These are phyloP conservation scores for Baccha elongata DNA, from an alignment of 2,888 invertebrate species.

Conservation along the genomic window DNA sequence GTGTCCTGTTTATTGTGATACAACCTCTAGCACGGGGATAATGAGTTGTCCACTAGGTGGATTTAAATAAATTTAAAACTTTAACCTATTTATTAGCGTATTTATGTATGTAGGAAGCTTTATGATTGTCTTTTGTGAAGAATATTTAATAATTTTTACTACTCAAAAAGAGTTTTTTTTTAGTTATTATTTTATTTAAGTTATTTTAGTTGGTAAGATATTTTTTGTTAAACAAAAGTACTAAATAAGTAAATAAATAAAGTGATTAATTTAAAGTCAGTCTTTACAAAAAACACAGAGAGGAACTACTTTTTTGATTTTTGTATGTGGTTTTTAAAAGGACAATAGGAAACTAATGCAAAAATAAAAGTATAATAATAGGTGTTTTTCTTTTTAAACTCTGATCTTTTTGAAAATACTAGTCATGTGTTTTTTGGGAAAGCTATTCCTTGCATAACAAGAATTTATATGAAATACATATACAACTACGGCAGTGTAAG, in stretches of 20 bases:
- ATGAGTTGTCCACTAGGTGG: constrained; percentile 75
- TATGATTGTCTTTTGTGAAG: constrained; percentile 68
- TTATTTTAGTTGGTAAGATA: constrained; percentile 13
- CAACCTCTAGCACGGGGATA: constrained; percentile 48
- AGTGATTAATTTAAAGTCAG: neutral
- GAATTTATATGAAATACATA: too few relatives aligned
- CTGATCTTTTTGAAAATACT: too few relatives aligned
- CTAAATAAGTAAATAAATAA: neutral
- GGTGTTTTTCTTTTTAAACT: too few relatives aligned
- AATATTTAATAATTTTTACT: constrained; percentile 57
- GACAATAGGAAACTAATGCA: too few relatives aligned
- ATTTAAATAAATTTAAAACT: constrained; percentile 39
- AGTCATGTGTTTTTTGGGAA: too few relatives aligned
- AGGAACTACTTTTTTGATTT: too few relatives aligned
- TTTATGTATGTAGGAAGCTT: neutral
- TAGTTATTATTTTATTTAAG: constrained; percentile 6
- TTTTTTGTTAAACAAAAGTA: constrained; percentile 13
- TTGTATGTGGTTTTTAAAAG: too few relatives aligned
- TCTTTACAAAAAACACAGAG: too few relatives aligned
- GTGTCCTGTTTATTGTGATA: constrained; percentile 77
- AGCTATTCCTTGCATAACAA: too few relatives aligned
- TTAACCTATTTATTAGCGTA: neutral
- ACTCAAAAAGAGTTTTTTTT: constrained; percentile 38
- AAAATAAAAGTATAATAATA: too few relatives aligned
- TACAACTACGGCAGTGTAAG: too few relatives aligned